Evolutionary conservation across 2,113 vertebrate genomes (phyloP).

Genomic region (Leucoraja erinaceus): DNA sequence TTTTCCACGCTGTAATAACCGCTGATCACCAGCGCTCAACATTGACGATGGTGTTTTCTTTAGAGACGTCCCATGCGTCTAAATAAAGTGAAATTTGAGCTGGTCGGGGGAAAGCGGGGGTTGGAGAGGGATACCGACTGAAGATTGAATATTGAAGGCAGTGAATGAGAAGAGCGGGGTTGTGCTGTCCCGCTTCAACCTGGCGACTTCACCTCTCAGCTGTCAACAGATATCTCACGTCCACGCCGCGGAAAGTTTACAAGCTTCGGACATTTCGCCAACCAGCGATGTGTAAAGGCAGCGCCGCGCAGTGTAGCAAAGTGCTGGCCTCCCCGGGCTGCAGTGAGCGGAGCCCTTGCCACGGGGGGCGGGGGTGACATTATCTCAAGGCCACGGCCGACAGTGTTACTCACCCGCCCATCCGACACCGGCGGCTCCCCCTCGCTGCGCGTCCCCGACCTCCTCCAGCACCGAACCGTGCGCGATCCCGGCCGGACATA

Average conservation of each 20-base stretch:
- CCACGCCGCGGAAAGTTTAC: not conserved
- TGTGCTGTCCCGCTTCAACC: not conserved
- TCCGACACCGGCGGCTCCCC: not conserved
- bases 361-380: too few species aligned
- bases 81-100: not conserved
- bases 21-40: not conserved
- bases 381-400: not conserved
- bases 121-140: not conserved
- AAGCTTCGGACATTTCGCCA: not conserved
- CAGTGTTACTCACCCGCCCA: not conserved
- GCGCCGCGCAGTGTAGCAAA: not conserved
- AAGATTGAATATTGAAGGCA: not conserved
- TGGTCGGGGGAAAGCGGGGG: not conserved
- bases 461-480: not conserved
- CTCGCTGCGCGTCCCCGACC: not conserved
- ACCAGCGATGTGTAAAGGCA: not conserved
- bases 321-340: not conserved
- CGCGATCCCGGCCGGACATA: slow-evolving; percentile 24
- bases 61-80: not conserved
- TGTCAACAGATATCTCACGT: not conserved
- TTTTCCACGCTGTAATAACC: not conserved
- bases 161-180: not conserved
- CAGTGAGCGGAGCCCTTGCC: too few species aligned
- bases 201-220: not conserved
- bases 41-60: not conserved